Conservation (phyloP, 2,888 invertebrate species). For the Silvanus unidentatus region DNA sequence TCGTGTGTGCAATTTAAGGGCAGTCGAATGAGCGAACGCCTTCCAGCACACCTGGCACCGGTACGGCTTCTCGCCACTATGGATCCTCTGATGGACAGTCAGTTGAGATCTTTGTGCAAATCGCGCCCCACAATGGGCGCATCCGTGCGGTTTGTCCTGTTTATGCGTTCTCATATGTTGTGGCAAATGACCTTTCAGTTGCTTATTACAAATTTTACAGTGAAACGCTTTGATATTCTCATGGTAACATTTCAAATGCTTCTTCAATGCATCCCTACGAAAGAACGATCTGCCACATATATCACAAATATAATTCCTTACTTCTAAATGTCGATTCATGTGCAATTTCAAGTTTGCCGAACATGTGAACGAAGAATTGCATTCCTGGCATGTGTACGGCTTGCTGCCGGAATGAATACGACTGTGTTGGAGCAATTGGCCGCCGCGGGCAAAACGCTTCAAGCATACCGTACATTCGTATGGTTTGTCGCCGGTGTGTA, state of each 20-base stretch:
- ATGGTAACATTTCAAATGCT: slow-evolving; percentile 72
- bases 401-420: slow-evolving; percentile 68
- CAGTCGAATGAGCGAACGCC: slow-evolving; percentile 79
- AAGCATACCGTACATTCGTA: slow-evolving; percentile 59
- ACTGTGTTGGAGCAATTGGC: slow-evolving; percentile 69
- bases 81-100: slow-evolving; percentile 77
- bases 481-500: slow-evolving; percentile 67
- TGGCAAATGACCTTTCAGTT: slow-evolving; percentile 72
- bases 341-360: slow-evolving; percentile 59
- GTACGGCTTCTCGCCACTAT: slow-evolving; percentile 78
- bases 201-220: slow-evolving; percentile 75
- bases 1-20: slow-evolving; percentile 74
- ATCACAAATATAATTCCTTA: slow-evolving; percentile 71
- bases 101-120: slow-evolving; percentile 81
- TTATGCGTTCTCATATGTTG: slow-evolving; percentile 79
- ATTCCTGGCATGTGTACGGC: slow-evolving; percentile 65
- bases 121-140: slow-evolving; percentile 69
- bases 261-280: slow-evolving; percentile 65
- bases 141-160: slow-evolving; percentile 69
- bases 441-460: slow-evolving; percentile 65
- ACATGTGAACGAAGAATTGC: slow-evolving; percentile 65
- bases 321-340: slow-evolving; percentile 65
- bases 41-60: slow-evolving; percentile 74
- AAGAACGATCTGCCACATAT: slow-evolving; percentile 75
- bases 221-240: slow-evolving; percentile 67